Evolutionary conservation across 2,113 vertebrate genomes (phyloP), one percentile per base, ranked within the genome.

Genomic region (Paralichthys olivaceus): DNA sequence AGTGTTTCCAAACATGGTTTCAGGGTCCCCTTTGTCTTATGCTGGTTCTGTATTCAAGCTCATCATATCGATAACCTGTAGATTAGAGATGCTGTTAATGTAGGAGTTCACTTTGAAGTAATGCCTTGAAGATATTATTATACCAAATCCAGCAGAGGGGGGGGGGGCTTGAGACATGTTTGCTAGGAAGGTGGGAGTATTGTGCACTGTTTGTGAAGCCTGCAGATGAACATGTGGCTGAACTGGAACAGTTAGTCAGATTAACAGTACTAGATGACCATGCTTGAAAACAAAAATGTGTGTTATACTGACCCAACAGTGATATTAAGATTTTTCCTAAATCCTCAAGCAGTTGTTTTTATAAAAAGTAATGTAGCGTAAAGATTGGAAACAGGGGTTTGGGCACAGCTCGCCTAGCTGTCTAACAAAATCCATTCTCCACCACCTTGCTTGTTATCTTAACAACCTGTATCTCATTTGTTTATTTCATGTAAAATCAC

Each of bases 81-180:
- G 83, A 82, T 84, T 90, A 85, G 84, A 89, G 55, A 77, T 59
- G 55, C 72, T 84, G 78, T 88, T 86, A 56, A 57, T 81, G 63
- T 81, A 85, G 83, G 80, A 72, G 70, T 79, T 85, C 79, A 85
- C 79, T 67, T 83, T 81, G 23, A 87, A 79, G 51, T 81, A 75
- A 82, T 65, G 80, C 90, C 83, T 90, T 87, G 67, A 83, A 75
- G 61, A 84, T 84, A 73, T 78, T 80, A 70, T 60, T 72, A 77
- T 71, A 84, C 83, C 83, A 87, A 90, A 85, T 77, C 88, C 88
- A 92, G 85, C 85, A 80, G 79, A 37, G 9, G 47, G 80, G 69
- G 84, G 80, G 28, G 37, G 37, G 82, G 84, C 61, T 49, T 65
- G 28, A 69, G 71, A 68, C 65, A 66, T 60, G 70, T 60, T 80